A percentile compares a stretch with the other conserved stretches of the same genome.
phyloP scores from a whole-genome alignment of 2,797 vertebrate species.

The Rhabdophis nuchalis region DNA sequence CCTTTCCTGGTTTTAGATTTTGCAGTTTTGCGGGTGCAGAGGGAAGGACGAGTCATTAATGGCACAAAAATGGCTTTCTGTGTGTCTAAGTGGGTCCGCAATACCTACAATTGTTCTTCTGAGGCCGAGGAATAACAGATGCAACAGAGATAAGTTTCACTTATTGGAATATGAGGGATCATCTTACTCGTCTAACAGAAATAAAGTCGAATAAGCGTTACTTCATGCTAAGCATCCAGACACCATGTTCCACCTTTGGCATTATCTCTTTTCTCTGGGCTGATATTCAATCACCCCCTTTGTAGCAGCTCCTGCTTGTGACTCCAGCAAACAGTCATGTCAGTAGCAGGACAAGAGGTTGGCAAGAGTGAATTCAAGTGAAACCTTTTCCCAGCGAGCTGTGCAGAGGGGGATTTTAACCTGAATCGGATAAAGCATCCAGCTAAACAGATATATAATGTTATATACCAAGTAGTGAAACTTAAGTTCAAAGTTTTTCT shows the following conservation, averaged over 20 bases:
- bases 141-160: conserved; percentile 5
- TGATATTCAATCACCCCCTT: background rate
- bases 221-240: background rate
- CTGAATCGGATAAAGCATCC: background rate
- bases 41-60: background rate
- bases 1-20: background rate
- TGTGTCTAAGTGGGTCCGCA: background rate
- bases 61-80: background rate
- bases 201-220: background rate
- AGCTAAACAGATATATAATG: background rate
- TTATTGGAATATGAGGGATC: conserved; percentile 9
- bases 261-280: background rate
- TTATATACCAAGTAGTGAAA: background rate
- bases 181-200: conserved; percentile 3
- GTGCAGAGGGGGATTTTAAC: background rate
- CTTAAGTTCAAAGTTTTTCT: background rate
- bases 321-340: background rate
- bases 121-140: background rate
- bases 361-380: background rate
- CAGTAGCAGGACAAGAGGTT: background rate
- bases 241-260: background rate
- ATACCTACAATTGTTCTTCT: background rate
- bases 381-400: background rate
- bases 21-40: background rate
- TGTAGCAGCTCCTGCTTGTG: background rate